These are phyloP conservation scores for Oithona nana DNA, from an alignment of 2,888 invertebrate genomes.

Conservation along the genomic window DNA sequence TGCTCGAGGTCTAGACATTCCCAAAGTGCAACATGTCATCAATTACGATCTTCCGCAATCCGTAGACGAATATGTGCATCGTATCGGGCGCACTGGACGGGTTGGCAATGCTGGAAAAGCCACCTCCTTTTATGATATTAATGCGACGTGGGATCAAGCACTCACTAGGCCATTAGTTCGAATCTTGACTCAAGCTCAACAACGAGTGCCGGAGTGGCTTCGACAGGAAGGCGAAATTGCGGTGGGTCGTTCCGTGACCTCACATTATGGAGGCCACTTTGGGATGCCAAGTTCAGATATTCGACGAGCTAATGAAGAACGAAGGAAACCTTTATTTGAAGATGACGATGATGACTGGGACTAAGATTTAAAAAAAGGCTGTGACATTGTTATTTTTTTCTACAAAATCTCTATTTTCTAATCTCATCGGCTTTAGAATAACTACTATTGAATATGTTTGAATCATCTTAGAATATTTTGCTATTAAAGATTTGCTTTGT, in stretches of 20 bases:
- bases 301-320: neutral
- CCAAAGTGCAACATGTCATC: conserved; percentile 43
- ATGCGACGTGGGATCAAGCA: conserved; percentile 34
- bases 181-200: conserved; percentile 52
- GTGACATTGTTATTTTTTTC: too few relatives aligned
- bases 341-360: neutral
- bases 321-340: too few relatives aligned
- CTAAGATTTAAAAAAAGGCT: too few relatives aligned
- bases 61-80: conserved; percentile 33
- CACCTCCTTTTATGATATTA: conserved; percentile 42
- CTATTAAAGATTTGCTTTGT: too few relatives aligned
- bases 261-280: neutral
- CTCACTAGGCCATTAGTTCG: conserved; percentile 45
- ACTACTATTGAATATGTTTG: too few relatives aligned
- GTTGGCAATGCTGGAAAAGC: conserved; percentile 32
- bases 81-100: conserved; percentile 34
- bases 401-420: too few relatives aligned
- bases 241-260: neutral
- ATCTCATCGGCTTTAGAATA: too few relatives aligned
- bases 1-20: conserved; percentile 74
- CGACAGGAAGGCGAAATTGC: conserved; percentile 26
- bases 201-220: conserved; percentile 59
- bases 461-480: too few relatives aligned
- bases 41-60: conserved; percentile 33
- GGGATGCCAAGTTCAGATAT: neutral